A percentile compares a stretch with the other conserved stretches of the same genome.
These are phyloP conservation scores for Leptarthrus brevirostris DNA, from an alignment of 2,888 invertebrate species.

Conservation along the genomic window DNA sequence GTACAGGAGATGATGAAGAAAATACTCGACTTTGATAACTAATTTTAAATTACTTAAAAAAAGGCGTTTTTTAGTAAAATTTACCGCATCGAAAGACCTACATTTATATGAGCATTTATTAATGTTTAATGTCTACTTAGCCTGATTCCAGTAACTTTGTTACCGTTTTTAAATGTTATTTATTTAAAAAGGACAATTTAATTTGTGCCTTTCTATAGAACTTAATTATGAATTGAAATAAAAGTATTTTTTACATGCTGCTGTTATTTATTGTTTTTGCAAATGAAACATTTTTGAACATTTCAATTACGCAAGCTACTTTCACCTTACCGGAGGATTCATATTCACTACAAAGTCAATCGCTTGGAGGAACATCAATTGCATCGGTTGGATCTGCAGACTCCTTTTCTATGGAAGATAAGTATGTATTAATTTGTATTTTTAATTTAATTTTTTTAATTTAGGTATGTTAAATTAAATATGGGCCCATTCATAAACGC, in stretches of 20 bases:
- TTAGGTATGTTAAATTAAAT: too few relatives aligned
- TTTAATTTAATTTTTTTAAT: not conserved
- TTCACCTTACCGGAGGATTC: constrained; percentile 66
- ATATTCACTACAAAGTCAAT: constrained; percentile 65
- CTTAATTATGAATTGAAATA: constrained; percentile 44
- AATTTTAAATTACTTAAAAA: not conserved
- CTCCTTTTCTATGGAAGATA: constrained; percentile 66
- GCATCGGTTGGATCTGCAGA: constrained; percentile 66
- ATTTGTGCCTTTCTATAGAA: constrained; percentile 46
- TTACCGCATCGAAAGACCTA: constrained; percentile 5
- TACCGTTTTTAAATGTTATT: constrained; percentile 32
- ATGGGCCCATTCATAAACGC: too few relatives aligned
- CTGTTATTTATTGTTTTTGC: constrained; percentile 17
- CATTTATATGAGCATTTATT: constrained; percentile 38
- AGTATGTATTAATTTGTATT: constrained; percentile 59
- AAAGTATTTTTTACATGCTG: constrained; percentile 27
- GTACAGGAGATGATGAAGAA: constrained; percentile 61
- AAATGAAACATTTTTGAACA: constrained; percentile 51
- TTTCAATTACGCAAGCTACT: constrained; percentile 60
- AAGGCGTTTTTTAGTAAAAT: constrained; percentile 7
- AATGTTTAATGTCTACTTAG: constrained; percentile 29
- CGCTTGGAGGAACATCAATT: constrained; percentile 67
- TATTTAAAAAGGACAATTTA: constrained; percentile 46
- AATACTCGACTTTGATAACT: constrained; percentile 63
- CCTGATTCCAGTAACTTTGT: constrained; percentile 28